These are phyloP conservation scores for Alcedo quadribrachys DNA, from an alignment of 2,797 vertebrate genomes.

Conservation along the genomic window DNA sequence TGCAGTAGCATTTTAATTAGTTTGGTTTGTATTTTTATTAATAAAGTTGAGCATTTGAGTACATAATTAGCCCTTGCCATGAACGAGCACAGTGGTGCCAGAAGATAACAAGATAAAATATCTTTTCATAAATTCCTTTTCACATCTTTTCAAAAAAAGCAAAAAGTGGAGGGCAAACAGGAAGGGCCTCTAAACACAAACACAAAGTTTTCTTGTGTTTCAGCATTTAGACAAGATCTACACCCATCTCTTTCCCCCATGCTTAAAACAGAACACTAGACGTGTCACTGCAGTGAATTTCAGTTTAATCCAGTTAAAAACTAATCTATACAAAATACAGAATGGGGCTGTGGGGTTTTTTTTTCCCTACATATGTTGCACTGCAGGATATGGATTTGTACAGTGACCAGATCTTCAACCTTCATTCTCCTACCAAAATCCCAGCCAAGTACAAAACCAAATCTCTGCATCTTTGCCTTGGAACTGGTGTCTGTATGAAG, in stretches of 20 bases:
- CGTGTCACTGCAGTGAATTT: conserved; percentile 38
- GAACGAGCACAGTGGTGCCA: not conserved
- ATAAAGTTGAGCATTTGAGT: not conserved
- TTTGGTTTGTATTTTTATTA: not conserved
- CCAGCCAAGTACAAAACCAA: conserved; percentile 17
- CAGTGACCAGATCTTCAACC: conserved; percentile 13
- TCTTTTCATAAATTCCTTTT: not conserved
- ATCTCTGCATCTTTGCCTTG: conserved; percentile 27
- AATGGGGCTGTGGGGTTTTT: not conserved
- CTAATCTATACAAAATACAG: conserved; percentile 61
- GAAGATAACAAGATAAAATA: not conserved
- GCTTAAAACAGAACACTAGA: conserved; percentile 12
- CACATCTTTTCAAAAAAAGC: not conserved
- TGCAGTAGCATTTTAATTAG: not conserved
- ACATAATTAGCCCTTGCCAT: not conserved
- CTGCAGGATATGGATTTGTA: conserved; percentile 52
- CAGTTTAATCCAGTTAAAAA: conserved; percentile 75
- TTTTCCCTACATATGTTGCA: conserved; percentile 57
- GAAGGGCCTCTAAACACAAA: not conserved
- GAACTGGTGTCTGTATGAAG: conserved; percentile 7
- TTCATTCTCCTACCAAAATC: not conserved
- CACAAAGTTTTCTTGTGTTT: not conserved
- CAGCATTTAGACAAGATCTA: not conserved
- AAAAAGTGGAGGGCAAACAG: not conserved
- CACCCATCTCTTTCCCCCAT: not conserved